Base-by-base conservation (phyloP, 2,113 vertebrate genomes). In the Progne subis region DNA sequence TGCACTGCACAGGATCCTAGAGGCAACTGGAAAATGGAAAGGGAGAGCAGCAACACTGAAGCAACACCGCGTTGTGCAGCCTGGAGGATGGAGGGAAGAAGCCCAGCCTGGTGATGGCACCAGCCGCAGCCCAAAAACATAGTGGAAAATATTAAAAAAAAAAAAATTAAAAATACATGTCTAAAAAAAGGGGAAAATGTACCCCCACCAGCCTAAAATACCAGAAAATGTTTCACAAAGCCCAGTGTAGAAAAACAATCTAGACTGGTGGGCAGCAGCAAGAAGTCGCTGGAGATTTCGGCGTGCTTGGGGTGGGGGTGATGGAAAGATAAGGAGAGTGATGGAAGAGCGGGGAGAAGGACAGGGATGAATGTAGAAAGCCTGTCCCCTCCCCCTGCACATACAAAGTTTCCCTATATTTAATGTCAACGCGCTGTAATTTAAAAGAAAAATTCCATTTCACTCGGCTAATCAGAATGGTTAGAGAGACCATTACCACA, bases 361-460 rank as follows among this genome's bases (percentile, higher is more conserved):
- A 81, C 69, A 41, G 17, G 61, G 49, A 75, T 24, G 61, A 65
- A 94, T 68, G 39, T 10, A 67, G 81, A 85, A 83, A 85, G 87
- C 63, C 32, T 46, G 34, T 32, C 39, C 61, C 70, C 88, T 75
- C 60, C 90, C 83, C 82, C 70, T 1, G 0, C 19, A 9, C 90
- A 24, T 72, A 68, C 93, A 65, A 97, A 97, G 93, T 96, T 95
- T 94, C 86, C 94, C 94, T 94, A 78, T 94, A 95, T 96, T 96
- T 97, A 97, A 97, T 56, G 97, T 96, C 97, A 96, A 75, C 34
- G 34, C 18, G 3, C 89, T 93, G 95, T 96, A 96, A 97, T 97
- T 97, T 97, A 92, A 93, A 97, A 98, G 97, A 97, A 97, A 98
- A 97, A 98, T 98, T 96, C 97, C 97, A 97, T 96, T 95, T 96